A percentile compares a stretch with the other conserved stretches of the same genome.
These are phyloP conservation scores for Sebastiscus albofasciatus DNA, from an alignment of 2,797 vertebrate species.

Conservation along the genomic window DNA sequence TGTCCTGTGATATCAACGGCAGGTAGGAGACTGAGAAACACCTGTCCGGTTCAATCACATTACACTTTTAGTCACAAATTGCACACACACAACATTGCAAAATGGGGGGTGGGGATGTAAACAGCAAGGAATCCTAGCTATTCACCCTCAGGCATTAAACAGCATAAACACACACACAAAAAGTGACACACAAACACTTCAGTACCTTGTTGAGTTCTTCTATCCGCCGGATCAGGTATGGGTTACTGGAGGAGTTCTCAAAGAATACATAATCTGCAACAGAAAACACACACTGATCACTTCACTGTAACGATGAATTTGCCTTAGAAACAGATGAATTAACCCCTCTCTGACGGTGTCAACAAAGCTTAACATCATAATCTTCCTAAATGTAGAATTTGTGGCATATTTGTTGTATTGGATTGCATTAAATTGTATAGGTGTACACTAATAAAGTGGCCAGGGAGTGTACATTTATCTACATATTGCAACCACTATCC, in stretches of 20 bases:
- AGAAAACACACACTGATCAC: conserved; percentile 34
- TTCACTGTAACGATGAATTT: neutral
- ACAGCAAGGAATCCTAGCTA: conserved; percentile 58
- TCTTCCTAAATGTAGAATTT: neutral
- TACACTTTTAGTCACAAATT: conserved; percentile 13
- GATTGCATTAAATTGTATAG: neutral
- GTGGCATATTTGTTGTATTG: neutral
- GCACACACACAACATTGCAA: neutral
- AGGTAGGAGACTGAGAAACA: conserved; percentile 42
- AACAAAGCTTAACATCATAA: neutral
- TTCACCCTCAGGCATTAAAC: conserved; percentile 53
- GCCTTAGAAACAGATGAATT: too few species aligned
- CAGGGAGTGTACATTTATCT: neutral
- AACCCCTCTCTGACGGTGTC: neutral
- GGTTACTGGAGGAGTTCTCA: conserved; percentile 98
- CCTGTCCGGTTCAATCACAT: conserved; percentile 37
- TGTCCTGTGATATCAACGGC: conserved; percentile 37
- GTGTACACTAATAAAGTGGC: neutral
- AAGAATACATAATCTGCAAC: conserved; percentile 98
- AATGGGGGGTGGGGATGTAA: neutral
- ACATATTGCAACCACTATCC: neutral
- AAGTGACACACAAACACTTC: conserved; percentile 25
- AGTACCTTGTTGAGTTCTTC: conserved; percentile 98
- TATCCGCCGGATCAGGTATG: conserved; percentile 97
- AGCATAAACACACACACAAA: conserved; percentile 10